These are phyloP conservation scores for Drosophila rufa DNA, from an alignment of 1,140 invertebrate genomes.

Conservation along the genomic window DNA sequence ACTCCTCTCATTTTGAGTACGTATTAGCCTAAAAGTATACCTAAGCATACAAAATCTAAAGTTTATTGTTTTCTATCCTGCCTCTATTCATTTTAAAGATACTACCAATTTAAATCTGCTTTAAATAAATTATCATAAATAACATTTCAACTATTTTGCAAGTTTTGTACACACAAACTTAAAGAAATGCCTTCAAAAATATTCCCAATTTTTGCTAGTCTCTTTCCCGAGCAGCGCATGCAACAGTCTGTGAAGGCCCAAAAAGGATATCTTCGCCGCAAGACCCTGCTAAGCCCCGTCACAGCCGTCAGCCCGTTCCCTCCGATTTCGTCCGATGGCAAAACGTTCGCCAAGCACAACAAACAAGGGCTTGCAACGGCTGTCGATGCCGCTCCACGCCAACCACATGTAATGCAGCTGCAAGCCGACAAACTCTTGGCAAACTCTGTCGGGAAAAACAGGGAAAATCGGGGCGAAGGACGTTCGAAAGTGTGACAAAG, in stretches of 20 bases:
- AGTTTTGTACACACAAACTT: too few species aligned
- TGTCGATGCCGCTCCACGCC: constrained; percentile 59
- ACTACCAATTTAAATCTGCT: background rate
- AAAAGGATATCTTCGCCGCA: constrained; percentile 18
- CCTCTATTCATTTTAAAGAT: too few species aligned
- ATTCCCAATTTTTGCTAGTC: background rate
- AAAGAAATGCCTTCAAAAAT: background rate
- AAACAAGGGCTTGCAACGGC: constrained; percentile 62
- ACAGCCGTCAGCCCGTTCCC: background rate
- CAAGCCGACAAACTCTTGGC: constrained; percentile 70
- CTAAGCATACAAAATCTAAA: too few species aligned
- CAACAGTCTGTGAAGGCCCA: constrained; percentile 44
- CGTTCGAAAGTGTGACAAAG: constrained; percentile 21
- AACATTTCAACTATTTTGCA: too few species aligned
- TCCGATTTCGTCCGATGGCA: constrained; percentile 21
- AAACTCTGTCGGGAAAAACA: constrained; percentile 30
- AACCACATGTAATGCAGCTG: constrained; percentile 74
- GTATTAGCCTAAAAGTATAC: too few species aligned
- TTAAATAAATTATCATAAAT: background rate
- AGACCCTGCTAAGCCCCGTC: constrained; percentile 13
- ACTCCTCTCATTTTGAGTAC: too few species aligned
- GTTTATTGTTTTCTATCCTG: background rate
- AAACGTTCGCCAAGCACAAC: constrained; percentile 64
- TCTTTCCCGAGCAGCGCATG: constrained; percentile 37
- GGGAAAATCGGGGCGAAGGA: background rate